phyloP scores from a whole-genome alignment of 2,797 vertebrate genomes.

The Pseudomugil gertrudae region DNA sequence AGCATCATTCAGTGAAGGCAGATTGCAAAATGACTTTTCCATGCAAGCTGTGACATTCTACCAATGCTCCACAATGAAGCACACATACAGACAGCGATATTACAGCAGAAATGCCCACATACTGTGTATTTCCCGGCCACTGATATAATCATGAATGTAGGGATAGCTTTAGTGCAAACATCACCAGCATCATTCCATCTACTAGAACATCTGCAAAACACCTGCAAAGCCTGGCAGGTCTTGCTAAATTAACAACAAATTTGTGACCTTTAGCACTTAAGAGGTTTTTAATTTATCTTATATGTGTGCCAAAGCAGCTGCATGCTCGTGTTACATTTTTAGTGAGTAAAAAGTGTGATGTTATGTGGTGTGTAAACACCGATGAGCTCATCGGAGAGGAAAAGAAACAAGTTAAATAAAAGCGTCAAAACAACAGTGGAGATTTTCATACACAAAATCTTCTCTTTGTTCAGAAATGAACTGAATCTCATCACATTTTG shows the following conservation, averaged over 20 bases:
- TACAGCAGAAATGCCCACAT: neutral
- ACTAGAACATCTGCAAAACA: constrained; percentile 9
- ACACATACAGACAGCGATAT: neutral
- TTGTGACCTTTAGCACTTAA: constrained; percentile 30
- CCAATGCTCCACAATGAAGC: neutral
- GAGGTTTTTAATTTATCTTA: constrained; percentile 14
- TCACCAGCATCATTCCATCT: constrained; percentile 11
- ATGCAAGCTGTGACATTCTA: constrained; percentile 21
- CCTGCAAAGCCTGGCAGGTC: constrained; percentile 9
- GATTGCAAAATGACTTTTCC: constrained; percentile 22
- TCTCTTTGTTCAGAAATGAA: neutral
- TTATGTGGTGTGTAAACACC: neutral
- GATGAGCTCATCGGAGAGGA: constrained; percentile 2
- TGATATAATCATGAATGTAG: constrained; percentile 21
- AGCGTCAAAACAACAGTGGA: neutral
- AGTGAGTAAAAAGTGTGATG: constrained; percentile 21
- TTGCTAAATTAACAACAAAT: constrained; percentile 39
- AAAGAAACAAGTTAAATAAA: neutral
- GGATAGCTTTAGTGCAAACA: constrained; percentile 10
- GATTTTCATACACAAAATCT: neutral
- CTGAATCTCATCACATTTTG: neutral
- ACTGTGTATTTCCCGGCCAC: constrained; percentile 1
- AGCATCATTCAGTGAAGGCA: constrained; percentile 36
- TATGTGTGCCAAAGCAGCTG: constrained; percentile 21
- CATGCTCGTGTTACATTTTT: constrained; percentile 11